Percentiles rank a stretch among this genome's conserved stretches.
Evolutionary conservation across 2,113 vertebrate species (phyloP).

Genomic region (Thamnophis sirtalis): DNA sequence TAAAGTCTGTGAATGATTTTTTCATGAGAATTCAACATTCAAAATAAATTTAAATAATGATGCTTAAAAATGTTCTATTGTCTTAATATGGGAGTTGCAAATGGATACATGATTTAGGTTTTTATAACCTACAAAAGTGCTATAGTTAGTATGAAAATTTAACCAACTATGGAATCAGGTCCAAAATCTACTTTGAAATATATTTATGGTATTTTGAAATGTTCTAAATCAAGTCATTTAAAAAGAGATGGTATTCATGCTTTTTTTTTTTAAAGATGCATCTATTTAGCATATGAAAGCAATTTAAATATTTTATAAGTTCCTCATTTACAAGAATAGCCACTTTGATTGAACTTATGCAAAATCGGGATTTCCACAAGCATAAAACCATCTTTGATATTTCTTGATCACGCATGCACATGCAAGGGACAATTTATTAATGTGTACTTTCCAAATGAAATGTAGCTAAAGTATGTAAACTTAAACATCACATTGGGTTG

Average conservation of each 20-base stretch:
- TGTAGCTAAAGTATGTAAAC: conserved; percentile 10
- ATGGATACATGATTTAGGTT: not conserved
- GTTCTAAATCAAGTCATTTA: not conserved
- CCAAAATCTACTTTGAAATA: not conserved
- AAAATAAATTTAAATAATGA: not conserved
- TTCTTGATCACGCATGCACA: conserved; percentile 28
- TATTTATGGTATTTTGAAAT: not conserved
- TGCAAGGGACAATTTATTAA: conserved; percentile 38
- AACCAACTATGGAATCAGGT: not conserved
- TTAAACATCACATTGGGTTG: not conserved
- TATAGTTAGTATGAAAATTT: not conserved
- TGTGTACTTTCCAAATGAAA: not conserved
- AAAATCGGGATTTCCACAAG: conserved; percentile 27
- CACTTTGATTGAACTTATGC: conserved; percentile 20
- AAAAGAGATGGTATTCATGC: not conserved
- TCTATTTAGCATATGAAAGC: not conserved
- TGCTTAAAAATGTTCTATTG: not conserved
- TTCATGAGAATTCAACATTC: not conserved
- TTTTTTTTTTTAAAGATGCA: not conserved
- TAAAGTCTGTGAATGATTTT: not conserved
- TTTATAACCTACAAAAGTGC: not conserved
- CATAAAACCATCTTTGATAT: conserved; percentile 50
- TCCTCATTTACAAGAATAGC: conserved; percentile 11
- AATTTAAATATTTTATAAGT: not conserved
- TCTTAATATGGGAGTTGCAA: not conserved